Conservation (phyloP, 2,888 invertebrate species). For the Synergus japonicus region DNA sequence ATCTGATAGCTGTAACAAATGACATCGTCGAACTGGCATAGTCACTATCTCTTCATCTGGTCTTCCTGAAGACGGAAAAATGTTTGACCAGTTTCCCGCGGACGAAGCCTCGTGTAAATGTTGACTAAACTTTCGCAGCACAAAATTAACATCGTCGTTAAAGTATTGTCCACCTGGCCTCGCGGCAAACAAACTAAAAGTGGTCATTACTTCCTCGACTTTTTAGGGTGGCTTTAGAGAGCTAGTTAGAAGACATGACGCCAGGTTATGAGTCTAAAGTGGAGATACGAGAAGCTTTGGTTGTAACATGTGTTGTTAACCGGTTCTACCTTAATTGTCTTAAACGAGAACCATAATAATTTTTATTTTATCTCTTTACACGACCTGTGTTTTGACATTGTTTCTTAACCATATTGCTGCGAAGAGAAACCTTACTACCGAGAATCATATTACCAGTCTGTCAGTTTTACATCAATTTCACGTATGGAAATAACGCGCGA, state of each 20-base stretch:
- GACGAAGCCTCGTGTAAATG: slow-evolving; percentile 43
- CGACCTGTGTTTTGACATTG: slow-evolving; percentile 48
- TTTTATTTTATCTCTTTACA: slow-evolving; percentile 62
- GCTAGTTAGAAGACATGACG: slow-evolving; percentile 67
- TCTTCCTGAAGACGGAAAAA: slow-evolving; percentile 54
- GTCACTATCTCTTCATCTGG: slow-evolving; percentile 68
- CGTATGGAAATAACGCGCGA: not conserved
- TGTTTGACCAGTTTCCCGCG: slow-evolving; percentile 57
- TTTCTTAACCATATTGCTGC: slow-evolving; percentile 43
- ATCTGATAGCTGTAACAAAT: slow-evolving; percentile 72
- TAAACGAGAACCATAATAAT: slow-evolving; percentile 67
- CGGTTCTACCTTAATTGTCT: slow-evolving; percentile 71
- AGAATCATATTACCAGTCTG: slow-evolving; percentile 15
- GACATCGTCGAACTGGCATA: slow-evolving; percentile 71
- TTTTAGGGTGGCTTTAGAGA: slow-evolving; percentile 65
- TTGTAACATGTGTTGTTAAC: slow-evolving; percentile 71
- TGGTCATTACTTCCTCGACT: slow-evolving; percentile 57
- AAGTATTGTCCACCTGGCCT: slow-evolving; percentile 47
- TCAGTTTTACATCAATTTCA: slow-evolving; percentile 2
- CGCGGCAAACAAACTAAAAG: slow-evolving; percentile 4
- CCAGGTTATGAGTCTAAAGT: slow-evolving; percentile 65
- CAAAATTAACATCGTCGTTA: slow-evolving; percentile 44
- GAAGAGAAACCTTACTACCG: slow-evolving; percentile 34
- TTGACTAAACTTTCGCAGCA: slow-evolving; percentile 57
- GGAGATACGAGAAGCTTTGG: slow-evolving; percentile 63